phyloP scores from a whole-genome alignment of 2,113 vertebrate genomes.

The Caranx ignobilis region DNA sequence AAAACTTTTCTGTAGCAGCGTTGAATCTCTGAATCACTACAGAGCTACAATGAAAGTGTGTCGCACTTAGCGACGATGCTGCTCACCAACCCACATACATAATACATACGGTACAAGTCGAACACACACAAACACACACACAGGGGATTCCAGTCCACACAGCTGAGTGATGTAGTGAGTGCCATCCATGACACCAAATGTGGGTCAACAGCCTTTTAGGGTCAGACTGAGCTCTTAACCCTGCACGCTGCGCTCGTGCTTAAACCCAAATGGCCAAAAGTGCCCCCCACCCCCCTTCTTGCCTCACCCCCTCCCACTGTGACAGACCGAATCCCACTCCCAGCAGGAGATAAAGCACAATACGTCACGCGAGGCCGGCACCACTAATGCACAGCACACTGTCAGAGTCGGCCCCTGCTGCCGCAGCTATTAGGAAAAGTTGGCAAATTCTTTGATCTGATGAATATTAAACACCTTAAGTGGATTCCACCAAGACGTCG shows the following conservation, averaged over 20 bases:
- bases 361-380: slow-evolving; percentile 4
- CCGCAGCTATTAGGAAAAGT: slow-evolving; percentile 48
- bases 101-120: slow-evolving; percentile 15
- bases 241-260: slow-evolving; percentile 26
- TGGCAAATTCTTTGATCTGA: slow-evolving; percentile 56
- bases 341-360: slow-evolving; percentile 53
- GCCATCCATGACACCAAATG: slow-evolving; percentile 54
- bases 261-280: slow-evolving; percentile 53
- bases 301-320: slow-evolving; percentile 9
- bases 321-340: slow-evolving; percentile 38
- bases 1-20: too few species aligned
- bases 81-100: neutral
- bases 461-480: slow-evolving; percentile 76
- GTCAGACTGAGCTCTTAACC: slow-evolving; percentile 48
- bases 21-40: neutral
- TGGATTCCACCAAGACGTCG: slow-evolving; percentile 49
- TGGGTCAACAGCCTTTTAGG: slow-evolving; percentile 75
- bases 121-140: neutral
- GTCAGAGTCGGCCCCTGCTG: slow-evolving; percentile 28
- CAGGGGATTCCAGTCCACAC: slow-evolving; percentile 10
- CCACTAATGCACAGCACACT: slow-evolving; percentile 53
- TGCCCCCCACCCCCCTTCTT: slow-evolving; percentile 23
- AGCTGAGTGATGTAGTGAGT: slow-evolving; percentile 52
- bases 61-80: neutral
- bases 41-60: neutral